Conservation (phyloP, 2,797 vertebrate species). For the Triplophysa bombifrons region DNA sequence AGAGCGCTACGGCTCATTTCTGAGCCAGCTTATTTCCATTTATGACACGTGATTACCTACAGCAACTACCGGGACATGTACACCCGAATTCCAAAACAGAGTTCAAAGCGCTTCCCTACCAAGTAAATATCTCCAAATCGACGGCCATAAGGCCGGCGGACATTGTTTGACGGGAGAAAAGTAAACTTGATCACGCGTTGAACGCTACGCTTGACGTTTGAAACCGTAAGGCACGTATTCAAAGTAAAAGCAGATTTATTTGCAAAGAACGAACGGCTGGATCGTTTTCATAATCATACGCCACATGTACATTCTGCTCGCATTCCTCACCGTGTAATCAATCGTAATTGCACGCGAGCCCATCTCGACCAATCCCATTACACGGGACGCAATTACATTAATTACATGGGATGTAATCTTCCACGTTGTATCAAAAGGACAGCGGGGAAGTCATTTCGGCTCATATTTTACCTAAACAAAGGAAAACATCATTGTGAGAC, state of each 20-base stretch:
- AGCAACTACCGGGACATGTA: constrained; percentile 50
- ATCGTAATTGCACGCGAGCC: constrained; percentile 39
- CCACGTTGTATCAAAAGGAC: constrained; percentile 29
- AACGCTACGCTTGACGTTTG: constrained; percentile 24
- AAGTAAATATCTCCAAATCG: constrained; percentile 40
- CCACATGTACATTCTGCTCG: constrained; percentile 28
- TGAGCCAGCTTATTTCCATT: constrained; percentile 65
- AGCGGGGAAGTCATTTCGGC: constrained; percentile 27
- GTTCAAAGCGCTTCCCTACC: constrained; percentile 48
- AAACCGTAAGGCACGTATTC: constrained; percentile 30
- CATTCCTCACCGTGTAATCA: constrained; percentile 45
- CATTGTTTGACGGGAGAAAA: constrained; percentile 26
- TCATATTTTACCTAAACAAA: constrained; percentile 25
- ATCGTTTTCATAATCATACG: constrained; percentile 33
- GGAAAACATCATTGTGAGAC: background rate
- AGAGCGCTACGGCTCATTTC: constrained; percentile 79
- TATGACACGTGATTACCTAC: constrained; percentile 61
- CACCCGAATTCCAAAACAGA: constrained; percentile 43
- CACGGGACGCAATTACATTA: constrained; percentile 41
- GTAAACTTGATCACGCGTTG: background rate
- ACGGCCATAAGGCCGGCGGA: constrained; percentile 49
- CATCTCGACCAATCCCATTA: constrained; percentile 36
- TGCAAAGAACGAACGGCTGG: constrained; percentile 16
- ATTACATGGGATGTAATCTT: constrained; percentile 39
- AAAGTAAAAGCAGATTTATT: constrained; percentile 13